Base-by-base conservation (phyloP, 2,888 invertebrate genomes). In the Anthoptus insignis region DNA sequence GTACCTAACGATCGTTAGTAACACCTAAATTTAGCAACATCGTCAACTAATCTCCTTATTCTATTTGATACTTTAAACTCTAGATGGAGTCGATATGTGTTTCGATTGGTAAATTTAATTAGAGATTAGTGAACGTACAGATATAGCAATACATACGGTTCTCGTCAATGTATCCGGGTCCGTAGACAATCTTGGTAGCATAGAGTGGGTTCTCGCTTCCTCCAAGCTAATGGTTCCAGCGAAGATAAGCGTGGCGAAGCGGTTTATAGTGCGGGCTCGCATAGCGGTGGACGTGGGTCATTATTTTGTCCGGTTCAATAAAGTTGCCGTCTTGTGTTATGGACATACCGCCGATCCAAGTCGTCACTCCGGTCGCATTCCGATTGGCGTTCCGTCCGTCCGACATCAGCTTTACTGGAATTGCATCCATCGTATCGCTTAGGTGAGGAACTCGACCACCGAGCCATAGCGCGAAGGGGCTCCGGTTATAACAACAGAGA, bases 181-280 rank as follows among this genome's bases (percentile, higher is more conserved):
- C 93, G 83, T 92, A 93, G 88, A 93, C 91, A 24, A 94, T 95
- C 87, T 94, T 94, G 82, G 95, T 94, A 52, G 94, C 92, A 76
- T 91, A 91, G 65, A 92, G 83, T 34, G 93, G 89, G 68, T 92
- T 93, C 76, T 92, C 91, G 69, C 91, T 89, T 75, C 91, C 93
- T 83, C 91, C 94, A 70, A 87, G 94, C 84, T 89, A 92, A 82
- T 91, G 91, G 77, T 87, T 89, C 93, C 88, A 94, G 79, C 89
- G 93, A 73, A 84, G 93, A 80, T 87, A 88, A 86, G 91, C 89
- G 71, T 91, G 92, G 64, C 91, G 92, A 72, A 91, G 92, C 50
- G 92, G 90, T 76, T 89, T 91, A 90, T 90, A 91, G 87, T 93
- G 94, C 39, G 93, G 93, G 79, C 93, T 93, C 70, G 90, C 82